Evolutionary conservation across 2,113 vertebrate species (phyloP).

Genomic region (Aspidoscelis tigris): DNA sequence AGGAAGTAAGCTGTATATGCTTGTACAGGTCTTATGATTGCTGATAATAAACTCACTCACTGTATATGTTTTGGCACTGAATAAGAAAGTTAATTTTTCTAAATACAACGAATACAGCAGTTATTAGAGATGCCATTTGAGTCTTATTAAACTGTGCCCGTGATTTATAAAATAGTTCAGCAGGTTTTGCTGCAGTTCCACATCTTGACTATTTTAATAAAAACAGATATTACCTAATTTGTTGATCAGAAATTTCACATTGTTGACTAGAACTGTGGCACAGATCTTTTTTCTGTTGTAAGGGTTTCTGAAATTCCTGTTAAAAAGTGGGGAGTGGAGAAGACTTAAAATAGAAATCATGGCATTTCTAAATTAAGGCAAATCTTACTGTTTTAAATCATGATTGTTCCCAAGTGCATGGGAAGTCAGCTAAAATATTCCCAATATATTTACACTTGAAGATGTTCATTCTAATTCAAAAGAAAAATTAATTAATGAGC

Average conservation of each 20-base stretch:
- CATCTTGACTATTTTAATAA: slow-evolving; percentile 12
- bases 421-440: not conserved
- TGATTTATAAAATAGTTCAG: not conserved
- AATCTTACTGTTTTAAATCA: not conserved
- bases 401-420: not conserved
- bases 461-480: not conserved
- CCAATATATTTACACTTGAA: not conserved
- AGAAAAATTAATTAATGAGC: not conserved
- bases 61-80: too few species aligned
- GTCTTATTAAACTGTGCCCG: not conserved
- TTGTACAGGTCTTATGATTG: too few species aligned
- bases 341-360: not conserved
- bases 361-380: not conserved
- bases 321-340: slow-evolving; percentile 39
- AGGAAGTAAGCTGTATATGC: too few species aligned
- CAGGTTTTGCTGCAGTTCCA: not conserved
- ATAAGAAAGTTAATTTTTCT: too few species aligned
- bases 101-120: not conserved
- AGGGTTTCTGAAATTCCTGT: slow-evolving; percentile 62
- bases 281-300: slow-evolving; percentile 47
- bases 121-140: not conserved
- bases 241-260: not conserved
- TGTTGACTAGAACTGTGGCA: slow-evolving; percentile 49
- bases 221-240: slow-evolving; percentile 56
- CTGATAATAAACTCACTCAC: too few species aligned